Evolutionary conservation across 2,113 vertebrate genomes (phyloP).

Genomic region (Peromyscus leucopus): DNA sequence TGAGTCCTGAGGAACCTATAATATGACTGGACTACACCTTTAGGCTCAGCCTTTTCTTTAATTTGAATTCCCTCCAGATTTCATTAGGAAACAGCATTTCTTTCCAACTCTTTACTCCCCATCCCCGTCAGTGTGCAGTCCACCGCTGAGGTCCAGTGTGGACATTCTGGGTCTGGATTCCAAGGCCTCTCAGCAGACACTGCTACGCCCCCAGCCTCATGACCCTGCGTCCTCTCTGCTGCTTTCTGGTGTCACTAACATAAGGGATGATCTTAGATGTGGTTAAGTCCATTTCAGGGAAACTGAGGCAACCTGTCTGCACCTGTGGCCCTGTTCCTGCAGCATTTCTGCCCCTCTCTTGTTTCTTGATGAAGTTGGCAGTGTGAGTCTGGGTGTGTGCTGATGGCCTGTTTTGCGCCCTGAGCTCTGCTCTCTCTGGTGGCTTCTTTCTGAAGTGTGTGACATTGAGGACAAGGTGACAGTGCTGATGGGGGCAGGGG

Average conservation of each 20-base stretch:
- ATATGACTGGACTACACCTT: not conserved
- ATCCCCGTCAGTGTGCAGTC: not conserved
- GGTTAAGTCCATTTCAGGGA: not conserved
- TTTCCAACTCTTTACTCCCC: too few relatives aligned
- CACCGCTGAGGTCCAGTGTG: fast-evolving
- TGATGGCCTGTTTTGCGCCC: not conserved
- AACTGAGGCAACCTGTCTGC: fast-evolving
- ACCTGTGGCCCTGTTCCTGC: fast-evolving
- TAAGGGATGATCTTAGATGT: not conserved
- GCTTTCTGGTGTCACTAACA: fast-evolving
- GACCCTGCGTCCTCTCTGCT: not conserved
- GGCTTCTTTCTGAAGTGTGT: not conserved
- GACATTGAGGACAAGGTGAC: not conserved
- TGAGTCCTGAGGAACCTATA: not conserved
- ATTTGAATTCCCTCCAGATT: not conserved
- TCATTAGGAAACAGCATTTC: not conserved
- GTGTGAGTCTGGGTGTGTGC: not conserved
- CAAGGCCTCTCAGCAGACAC: not conserved
- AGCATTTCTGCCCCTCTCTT: fast-evolving
- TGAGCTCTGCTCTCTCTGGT: not conserved
- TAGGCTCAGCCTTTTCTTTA: not conserved
- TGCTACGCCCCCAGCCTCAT: not conserved
- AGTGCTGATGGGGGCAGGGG: fast-evolving
- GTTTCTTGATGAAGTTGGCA: not conserved
- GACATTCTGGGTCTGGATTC: too few relatives aligned